Conservation (phyloP, 2,888 invertebrate genomes). For the Tortricodes alternella region DNA sequence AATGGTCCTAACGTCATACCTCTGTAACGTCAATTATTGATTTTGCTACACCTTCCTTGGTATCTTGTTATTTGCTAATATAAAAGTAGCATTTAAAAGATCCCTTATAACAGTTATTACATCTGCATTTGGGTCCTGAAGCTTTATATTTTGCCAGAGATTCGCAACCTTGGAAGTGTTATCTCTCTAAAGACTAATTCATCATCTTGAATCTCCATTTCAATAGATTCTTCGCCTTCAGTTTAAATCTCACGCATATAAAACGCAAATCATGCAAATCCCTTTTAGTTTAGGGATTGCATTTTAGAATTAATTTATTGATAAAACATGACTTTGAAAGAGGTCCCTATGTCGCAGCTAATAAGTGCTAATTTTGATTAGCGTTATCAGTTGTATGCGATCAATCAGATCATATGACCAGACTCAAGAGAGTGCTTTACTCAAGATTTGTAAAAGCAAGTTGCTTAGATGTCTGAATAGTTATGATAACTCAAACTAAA, state of each 20-base stretch:
- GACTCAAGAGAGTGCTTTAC: background rate
- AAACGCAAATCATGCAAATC: too few relatives aligned
- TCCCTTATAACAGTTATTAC: background rate
- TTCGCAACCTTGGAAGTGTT: conserved; percentile 3
- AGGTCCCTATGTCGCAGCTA: background rate
- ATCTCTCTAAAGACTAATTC: background rate
- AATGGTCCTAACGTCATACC: conserved; percentile 48
- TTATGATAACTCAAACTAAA: too few relatives aligned
- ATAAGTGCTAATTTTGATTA: conserved; percentile 18
- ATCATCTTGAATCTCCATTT: background rate
- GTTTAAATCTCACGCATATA: too few relatives aligned
- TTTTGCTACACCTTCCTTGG: conserved; percentile 45
- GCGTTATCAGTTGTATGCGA: conserved; percentile 1
- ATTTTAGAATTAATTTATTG: background rate
- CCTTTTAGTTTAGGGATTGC: too few relatives aligned
- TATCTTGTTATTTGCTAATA: conserved; percentile 23
- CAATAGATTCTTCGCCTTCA: background rate
- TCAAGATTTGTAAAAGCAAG: too few relatives aligned
- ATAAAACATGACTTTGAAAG: background rate
- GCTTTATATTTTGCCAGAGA: background rate
- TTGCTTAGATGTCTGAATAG: too few relatives aligned
- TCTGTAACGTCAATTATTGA: conserved; percentile 67
- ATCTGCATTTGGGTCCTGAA: background rate
- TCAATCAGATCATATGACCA: conserved; percentile 30
- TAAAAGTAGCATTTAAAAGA: background rate